Percentiles rank a stretch among this genome's conserved stretches.
phyloP scores from a whole-genome alignment of 2,113 vertebrate genomes.

The Sander lucioperca region DNA sequence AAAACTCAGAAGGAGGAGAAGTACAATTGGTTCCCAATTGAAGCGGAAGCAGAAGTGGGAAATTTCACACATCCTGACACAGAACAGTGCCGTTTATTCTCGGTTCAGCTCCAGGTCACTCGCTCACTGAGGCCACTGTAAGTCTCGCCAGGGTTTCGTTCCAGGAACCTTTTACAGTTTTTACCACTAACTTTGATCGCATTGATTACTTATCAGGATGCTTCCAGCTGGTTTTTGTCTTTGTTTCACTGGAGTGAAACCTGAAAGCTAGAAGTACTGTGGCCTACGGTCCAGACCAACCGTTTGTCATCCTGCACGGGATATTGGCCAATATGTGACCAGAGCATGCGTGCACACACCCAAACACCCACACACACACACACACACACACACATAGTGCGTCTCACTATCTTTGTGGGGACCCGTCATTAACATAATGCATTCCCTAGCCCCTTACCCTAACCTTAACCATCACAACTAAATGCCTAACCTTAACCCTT shows the following conservation, averaged over 20 bases:
- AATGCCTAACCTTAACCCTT: too few species aligned
- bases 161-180: not conserved
- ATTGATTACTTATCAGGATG: not conserved
- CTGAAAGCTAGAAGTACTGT: not conserved
- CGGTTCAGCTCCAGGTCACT: conserved; percentile 19
- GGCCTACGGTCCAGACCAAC: not conserved
- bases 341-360: conserved; percentile 16
- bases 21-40: not conserved
- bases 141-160: fast-evolving
- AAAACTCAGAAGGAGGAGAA: not conserved
- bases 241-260: not conserved
- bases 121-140: not conserved
- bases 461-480: too few species aligned
- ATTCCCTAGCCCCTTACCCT: too few species aligned
- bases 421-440: too few species aligned
- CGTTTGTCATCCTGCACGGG: too few species aligned
- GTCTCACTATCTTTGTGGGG: too few species aligned
- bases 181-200: not conserved
- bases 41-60: conserved; percentile 36
- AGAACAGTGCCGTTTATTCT: not conserved
- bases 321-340: conserved; percentile 1
- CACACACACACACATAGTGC: too few species aligned
- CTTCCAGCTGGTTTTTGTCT: not conserved
- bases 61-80: conserved; percentile 22
- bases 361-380: conserved; percentile 2